These are phyloP conservation scores for Synanthedon andrenaeformis DNA, from an alignment of 2,888 invertebrate species.

Conservation along the genomic window DNA sequence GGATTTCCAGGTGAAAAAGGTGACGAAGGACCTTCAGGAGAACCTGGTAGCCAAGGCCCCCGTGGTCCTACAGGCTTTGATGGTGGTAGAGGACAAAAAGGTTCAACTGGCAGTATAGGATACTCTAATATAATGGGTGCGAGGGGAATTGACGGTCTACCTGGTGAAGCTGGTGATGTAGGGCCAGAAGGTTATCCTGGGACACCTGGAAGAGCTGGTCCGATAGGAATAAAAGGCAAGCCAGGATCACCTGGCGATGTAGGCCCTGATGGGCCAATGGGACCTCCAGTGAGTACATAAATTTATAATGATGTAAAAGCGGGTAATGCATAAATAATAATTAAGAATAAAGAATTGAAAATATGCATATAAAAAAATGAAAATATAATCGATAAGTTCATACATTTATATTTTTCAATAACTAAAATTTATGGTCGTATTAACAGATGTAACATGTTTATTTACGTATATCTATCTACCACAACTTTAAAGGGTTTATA, in stretches of 20 bases:
- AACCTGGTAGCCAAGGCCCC: constrained; percentile 56
- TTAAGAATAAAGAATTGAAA: no score
- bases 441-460: no score
- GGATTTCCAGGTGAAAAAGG: constrained; percentile 78
- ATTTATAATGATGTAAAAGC: neutral
- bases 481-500: no score
- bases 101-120: constrained; percentile 59
- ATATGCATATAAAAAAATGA: no score
- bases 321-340: no score
- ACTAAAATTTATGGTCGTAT: no score
- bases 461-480: no score
- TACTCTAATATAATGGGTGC: constrained; percentile 50
- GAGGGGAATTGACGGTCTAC: constrained; percentile 43
- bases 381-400: no score
- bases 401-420: no score
- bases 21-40: constrained; percentile 73
- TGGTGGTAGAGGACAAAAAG: constrained; percentile 72
- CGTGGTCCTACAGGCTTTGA: constrained; percentile 73
- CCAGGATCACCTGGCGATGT: constrained; percentile 64
- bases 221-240: constrained; percentile 47
- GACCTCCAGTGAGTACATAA: constrained; percentile 57
- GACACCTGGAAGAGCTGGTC: constrained; percentile 60
- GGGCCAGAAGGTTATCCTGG: constrained; percentile 74
- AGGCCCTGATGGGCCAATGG: constrained; percentile 71
- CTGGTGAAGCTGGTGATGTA: constrained; percentile 65